Evolutionary conservation across 1,140 invertebrate genomes (phyloP).

Genomic region (Seison nebaliae): DNA sequence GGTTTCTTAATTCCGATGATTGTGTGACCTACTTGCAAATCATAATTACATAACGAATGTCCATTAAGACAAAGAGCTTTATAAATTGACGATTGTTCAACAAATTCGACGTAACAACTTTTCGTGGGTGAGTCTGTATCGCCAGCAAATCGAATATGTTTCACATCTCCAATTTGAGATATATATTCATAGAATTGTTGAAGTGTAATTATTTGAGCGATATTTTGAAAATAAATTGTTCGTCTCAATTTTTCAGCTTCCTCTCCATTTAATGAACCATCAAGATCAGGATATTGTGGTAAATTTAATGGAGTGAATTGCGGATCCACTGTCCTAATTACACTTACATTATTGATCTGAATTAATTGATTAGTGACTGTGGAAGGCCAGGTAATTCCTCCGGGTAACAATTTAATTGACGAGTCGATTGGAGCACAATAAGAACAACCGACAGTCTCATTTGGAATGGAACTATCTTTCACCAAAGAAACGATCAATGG

Average conservation of each 20-base stretch:
- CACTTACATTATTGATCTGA: not conserved
- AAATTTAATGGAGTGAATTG: slow-evolving; percentile 5
- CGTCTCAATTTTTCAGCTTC: slow-evolving; percentile 10
- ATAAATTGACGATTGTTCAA: slow-evolving; percentile 7
- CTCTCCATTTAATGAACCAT: not conserved
- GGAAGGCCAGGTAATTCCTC: slow-evolving; percentile 8
- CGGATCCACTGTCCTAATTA: slow-evolving; percentile 10
- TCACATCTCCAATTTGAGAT: slow-evolving; percentile 12
- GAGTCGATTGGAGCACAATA: slow-evolving; percentile 9
- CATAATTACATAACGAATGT: too few species aligned
- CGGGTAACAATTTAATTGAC: slow-evolving; percentile 1
- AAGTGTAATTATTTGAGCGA: slow-evolving; percentile 1
- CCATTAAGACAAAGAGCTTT: slow-evolving; percentile 12
- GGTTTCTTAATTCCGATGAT: too few species aligned
- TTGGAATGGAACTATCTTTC: slow-evolving; percentile 5
- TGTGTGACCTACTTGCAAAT: too few species aligned
- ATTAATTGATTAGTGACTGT: slow-evolving; percentile 7
- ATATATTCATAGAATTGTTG: slow-evolving; percentile 9
- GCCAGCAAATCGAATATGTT: slow-evolving; percentile 4
- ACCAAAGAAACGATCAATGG: slow-evolving; percentile 5
- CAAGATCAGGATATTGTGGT: slow-evolving; percentile 6
- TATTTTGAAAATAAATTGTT: slow-evolving; percentile 10
- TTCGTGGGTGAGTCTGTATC: not conserved
- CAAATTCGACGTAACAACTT: slow-evolving; percentile 11
- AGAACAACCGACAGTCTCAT: slow-evolving; percentile 8